Evolutionary conservation across 64 coral and sea anemone species (phyloP).

Genomic region (Anthopleura sola): DNA sequence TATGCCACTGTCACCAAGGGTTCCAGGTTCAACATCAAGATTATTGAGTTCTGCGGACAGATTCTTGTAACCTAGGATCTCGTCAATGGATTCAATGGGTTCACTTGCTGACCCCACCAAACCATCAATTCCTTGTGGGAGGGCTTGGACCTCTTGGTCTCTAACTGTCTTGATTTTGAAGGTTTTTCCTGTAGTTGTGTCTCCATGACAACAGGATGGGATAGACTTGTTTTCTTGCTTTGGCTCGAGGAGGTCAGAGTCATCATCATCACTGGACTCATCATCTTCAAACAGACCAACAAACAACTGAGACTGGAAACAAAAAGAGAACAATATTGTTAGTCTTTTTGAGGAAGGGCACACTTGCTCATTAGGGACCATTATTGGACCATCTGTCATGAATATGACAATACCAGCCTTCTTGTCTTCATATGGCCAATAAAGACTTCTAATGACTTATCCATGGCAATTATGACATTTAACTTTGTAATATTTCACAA

Average conservation of each 20-base stretch:
- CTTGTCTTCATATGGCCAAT: not conserved
- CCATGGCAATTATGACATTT: not conserved
- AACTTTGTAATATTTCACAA: not conserved
- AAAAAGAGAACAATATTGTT: not conserved
- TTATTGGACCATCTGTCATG: not conserved
- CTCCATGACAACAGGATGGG: conserved; percentile 61
- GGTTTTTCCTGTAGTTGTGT: conserved; percentile 27
- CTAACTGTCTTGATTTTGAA: conserved; percentile 24
- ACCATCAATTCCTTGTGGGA: conserved; percentile 64
- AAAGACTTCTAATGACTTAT: not conserved
- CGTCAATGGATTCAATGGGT: conserved; percentile 73
- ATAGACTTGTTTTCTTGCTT: conserved; percentile 70
- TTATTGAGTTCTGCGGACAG: conserved; percentile 70
- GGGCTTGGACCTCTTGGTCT: conserved; percentile 34
- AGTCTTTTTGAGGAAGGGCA: not conserved
- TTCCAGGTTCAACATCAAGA: conserved; percentile 77
- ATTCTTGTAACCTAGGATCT: conserved; percentile 68
- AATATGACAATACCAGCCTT: not conserved
- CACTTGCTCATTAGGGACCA: not conserved
- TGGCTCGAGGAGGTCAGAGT: conserved; percentile 60
- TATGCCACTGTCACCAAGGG: conserved; percentile 48
- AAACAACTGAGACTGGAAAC: conserved; percentile 86
- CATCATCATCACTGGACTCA: conserved; percentile 53
- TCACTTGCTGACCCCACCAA: conserved; percentile 63
- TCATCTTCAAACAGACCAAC: conserved; percentile 90